phyloP scores from a whole-genome alignment of 2,797 vertebrate species.

The Platyrinchus mystaceus region DNA sequence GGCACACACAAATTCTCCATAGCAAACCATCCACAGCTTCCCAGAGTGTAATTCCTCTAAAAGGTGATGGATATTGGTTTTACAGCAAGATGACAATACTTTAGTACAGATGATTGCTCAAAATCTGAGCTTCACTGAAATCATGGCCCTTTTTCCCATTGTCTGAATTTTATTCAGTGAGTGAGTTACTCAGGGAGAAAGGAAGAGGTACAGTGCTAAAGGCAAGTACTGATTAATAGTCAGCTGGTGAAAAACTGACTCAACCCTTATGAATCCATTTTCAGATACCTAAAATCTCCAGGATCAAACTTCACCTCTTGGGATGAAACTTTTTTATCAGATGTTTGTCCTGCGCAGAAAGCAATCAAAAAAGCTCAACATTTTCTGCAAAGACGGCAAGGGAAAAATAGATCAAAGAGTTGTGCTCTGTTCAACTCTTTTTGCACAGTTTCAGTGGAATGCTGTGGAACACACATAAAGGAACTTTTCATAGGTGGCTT shows the following conservation, averaged over 20 bases:
- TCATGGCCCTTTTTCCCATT: neutral
- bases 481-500: neutral
- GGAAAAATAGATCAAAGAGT: neutral
- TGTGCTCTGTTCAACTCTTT: neutral
- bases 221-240: neutral
- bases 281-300: neutral
- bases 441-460: neutral
- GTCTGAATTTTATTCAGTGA: neutral
- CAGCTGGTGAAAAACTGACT: neutral
- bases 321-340: neutral
- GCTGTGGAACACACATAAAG: neutral
- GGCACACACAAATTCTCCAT: neutral
- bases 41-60: neutral
- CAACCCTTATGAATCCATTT: neutral
- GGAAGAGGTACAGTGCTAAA: neutral
- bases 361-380: neutral
- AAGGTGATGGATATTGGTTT: neutral
- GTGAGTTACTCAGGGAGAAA: neutral
- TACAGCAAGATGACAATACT: neutral
- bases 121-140: neutral
- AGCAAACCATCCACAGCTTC: neutral
- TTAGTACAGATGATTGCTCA: neutral
- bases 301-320: neutral
- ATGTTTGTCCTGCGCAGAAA: neutral
- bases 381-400: neutral